Evolutionary conservation across 2,113 vertebrate species (phyloP).

Genomic region (Nothocercus julius): DNA sequence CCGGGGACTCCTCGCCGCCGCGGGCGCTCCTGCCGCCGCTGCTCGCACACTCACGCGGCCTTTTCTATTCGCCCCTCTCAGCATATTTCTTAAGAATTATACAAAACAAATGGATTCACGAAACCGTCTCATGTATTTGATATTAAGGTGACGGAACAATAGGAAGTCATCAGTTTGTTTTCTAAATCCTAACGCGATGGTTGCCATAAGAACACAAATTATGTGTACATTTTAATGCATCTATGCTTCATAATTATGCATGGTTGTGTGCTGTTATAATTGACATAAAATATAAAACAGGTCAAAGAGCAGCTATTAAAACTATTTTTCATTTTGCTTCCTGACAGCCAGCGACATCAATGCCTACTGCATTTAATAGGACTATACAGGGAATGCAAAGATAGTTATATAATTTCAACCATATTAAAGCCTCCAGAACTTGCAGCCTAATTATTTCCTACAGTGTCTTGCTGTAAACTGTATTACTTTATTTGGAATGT

Average conservation of each 20-base stretch:
- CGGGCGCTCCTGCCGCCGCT: too few relatives aligned
- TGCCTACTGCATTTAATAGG: conserved; percentile 84
- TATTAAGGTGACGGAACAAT: conserved; percentile 61
- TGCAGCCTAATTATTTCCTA: conserved; percentile 80
- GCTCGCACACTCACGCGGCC: not conserved
- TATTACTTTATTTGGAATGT: conserved; percentile 66
- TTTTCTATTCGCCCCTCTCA: conserved; percentile 3
- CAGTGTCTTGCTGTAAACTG: conserved; percentile 65
- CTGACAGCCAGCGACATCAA: conserved; percentile 94
- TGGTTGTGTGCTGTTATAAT: conserved; percentile 97
- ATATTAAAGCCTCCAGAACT: conserved; percentile 76
- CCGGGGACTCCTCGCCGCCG: not conserved
- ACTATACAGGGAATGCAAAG: conserved; percentile 80
- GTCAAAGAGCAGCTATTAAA: conserved; percentile 98
- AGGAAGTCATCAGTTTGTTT: conserved; percentile 77
- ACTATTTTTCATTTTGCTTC: conserved; percentile 99
- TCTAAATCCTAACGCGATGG: conserved; percentile 72
- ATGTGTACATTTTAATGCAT: conserved; percentile 97
- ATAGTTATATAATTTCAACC: conserved; percentile 75
- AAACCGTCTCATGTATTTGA: conserved; percentile 44
- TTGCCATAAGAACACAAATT: conserved; percentile 92
- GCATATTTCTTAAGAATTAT: conserved; percentile 31
- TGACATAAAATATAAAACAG: conserved; percentile 99
- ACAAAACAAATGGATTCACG: conserved; percentile 41
- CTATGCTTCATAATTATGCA: conserved; percentile 98